phyloP scores from a whole-genome alignment of 2,888 invertebrate genomes.

The Aleiodes testaceus region DNA sequence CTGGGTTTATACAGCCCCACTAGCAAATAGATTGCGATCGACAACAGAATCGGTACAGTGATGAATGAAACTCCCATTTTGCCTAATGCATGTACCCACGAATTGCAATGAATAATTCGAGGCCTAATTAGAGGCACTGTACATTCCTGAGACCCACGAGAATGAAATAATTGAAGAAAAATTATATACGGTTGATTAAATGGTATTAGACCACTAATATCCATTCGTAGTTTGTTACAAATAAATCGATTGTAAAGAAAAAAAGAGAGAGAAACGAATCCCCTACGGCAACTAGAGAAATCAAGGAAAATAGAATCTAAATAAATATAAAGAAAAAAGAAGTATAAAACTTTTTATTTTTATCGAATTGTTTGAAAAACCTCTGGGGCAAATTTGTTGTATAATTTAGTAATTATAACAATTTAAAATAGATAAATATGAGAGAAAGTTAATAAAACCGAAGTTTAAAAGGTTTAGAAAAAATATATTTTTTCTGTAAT shows the following conservation, averaged over 20 bases:
- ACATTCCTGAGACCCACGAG: conserved; percentile 46
- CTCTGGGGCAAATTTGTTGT: conserved; percentile 7
- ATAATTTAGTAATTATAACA: conserved; percentile 17
- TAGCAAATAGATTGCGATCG: conserved; percentile 72
- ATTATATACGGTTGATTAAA: conserved; percentile 43
- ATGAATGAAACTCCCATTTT: conserved; percentile 5
- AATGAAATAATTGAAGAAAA: conserved; percentile 15
- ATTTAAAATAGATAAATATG: conserved; percentile 8
- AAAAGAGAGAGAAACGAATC: neutral
- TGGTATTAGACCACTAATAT: conserved; percentile 23
- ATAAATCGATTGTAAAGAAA: conserved; percentile 39
- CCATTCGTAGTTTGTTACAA: conserved; percentile 33
- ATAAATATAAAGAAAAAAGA: conserved; percentile 8
- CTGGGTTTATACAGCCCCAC: conserved; percentile 76
- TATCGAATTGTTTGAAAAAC: conserved; percentile 2
- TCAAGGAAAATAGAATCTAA: conserved; percentile 42
- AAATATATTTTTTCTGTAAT: conserved; percentile 34
- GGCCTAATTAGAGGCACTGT: conserved; percentile 50
- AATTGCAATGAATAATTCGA: conserved; percentile 46
- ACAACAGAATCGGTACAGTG: conserved; percentile 30
- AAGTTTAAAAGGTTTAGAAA: conserved; percentile 21
- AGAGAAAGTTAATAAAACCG: conserved; percentile 17
- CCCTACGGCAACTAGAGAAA: conserved; percentile 37
- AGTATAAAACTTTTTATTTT: conserved; percentile 29
- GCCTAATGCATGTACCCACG: conserved; percentile 11